phyloP scores from a whole-genome alignment of 2,888 invertebrate genomes.

The Ochropacha duplaris region DNA sequence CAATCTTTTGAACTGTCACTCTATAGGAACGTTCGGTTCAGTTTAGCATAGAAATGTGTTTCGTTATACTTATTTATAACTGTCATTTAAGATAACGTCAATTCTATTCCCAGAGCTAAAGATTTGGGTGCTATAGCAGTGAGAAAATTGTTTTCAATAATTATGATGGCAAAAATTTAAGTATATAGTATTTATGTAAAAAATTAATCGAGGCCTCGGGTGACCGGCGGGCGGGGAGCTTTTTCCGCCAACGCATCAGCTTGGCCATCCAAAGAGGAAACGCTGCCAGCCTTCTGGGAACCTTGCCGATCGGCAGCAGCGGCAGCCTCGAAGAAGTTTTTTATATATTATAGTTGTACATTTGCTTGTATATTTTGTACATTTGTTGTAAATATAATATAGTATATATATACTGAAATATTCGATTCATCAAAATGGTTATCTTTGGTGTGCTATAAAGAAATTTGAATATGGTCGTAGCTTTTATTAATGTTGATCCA shows the following conservation, averaged over 20 bases:
- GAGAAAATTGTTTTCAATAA: conserved; percentile 7
- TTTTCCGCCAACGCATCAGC: too few relatives aligned
- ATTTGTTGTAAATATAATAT: too few relatives aligned
- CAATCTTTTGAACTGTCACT: conserved; percentile 28
- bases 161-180: conserved; percentile 5
- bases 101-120: conserved; percentile 21
- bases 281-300: too few relatives aligned
- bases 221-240: too few relatives aligned
- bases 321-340: too few relatives aligned
- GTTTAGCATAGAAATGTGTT: conserved; percentile 35
- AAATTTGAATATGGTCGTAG: conserved; percentile 57
- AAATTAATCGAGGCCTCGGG: too few relatives aligned
- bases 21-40: conserved; percentile 22
- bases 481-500: conserved; percentile 72
- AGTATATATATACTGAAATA: conserved; percentile 52
- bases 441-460: conserved; percentile 51
- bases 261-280: too few relatives aligned
- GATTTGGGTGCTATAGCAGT: conserved; percentile 1
- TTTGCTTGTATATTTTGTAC: too few relatives aligned
- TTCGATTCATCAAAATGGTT: conserved; percentile 45
- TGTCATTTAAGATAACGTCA: conserved; percentile 21
- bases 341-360: too few relatives aligned
- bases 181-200: conserved; percentile 42
- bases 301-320: too few relatives aligned
- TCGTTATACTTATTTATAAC: conserved; percentile 23